Evolutionary conservation across 1,140 invertebrate genomes (phyloP), one percentile per base, ranked within the genome.

Genomic region (Thrips palmi): DNA sequence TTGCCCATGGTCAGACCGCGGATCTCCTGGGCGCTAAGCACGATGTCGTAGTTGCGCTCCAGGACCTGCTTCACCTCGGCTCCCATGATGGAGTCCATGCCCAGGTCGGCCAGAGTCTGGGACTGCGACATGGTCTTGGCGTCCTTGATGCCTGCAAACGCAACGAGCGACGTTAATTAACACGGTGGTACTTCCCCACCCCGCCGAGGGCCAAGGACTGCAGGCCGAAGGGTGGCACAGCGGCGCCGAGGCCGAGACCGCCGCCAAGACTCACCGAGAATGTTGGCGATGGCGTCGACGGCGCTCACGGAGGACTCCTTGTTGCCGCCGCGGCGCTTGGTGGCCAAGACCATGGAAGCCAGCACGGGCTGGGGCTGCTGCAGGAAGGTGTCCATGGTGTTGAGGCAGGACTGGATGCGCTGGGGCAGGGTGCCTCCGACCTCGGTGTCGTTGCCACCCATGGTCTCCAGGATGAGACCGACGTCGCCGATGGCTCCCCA

Each of bases 401-500:
- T 55, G 27, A 97, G 61, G 60, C 89, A 96, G 10, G 84, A 93
- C 1, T 66, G 53, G 58, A 97, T 91, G 32, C 84, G 66, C 59
- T 97, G 92, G 3, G 91, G 91, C 37, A 93, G 47, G 4, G 89
- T 93, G 36, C 92, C 92, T 39, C 85, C 84, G 37, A 96, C 72
- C 37, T 85, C 83, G 0, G 74, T 82, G n/a, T 93, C 84, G 52
- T 89, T 88, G 17, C 52, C 63, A 17, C 80, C 81, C 65, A 93
- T 77, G 22, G 70, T 80, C 43, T 93, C 85, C 41, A 84, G 53
- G 36, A 96, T 71, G 17, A 97, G 62, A 40, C 92, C 93, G 15
- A 97, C 93, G 58, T 97, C 92, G 43, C 88, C 92, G 50, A 97
- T 86, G 28, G 89, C 88, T 47, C 93, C 93, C 91, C 92, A 97